Evolutionary conservation across 2,113 vertebrate species (phyloP).

Genomic region (Hippocampus barbouri): DNA sequence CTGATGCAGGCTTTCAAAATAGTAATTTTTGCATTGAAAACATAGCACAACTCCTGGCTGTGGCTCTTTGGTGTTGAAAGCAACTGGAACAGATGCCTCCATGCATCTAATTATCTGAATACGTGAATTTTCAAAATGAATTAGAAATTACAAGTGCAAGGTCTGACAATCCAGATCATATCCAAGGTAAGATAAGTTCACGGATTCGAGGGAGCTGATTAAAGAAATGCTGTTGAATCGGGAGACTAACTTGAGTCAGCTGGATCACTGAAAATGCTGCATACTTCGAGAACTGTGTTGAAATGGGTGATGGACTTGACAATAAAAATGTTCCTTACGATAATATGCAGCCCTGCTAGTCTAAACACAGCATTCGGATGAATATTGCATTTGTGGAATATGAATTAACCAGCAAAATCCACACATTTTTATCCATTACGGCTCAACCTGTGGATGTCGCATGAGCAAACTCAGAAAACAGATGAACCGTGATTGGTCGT

Average conservation of each 20-base stretch:
- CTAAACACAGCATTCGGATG: too few relatives aligned
- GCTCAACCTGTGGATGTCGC: too few relatives aligned
- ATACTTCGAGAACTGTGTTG: background rate
- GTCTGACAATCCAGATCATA: background rate
- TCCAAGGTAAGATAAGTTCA: background rate
- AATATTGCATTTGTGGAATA: too few relatives aligned
- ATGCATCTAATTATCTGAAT: background rate
- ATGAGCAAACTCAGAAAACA: too few relatives aligned
- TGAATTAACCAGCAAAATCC: too few relatives aligned
- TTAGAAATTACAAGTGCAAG: background rate
- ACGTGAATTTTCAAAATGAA: background rate
- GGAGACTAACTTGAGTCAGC: background rate
- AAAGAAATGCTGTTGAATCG: background rate
- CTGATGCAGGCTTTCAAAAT: background rate
- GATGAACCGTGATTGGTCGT: too few relatives aligned
- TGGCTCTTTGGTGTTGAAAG: background rate
- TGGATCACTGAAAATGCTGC: background rate
- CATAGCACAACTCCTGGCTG: background rate
- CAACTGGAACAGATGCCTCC: background rate
- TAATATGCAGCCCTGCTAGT: too few relatives aligned
- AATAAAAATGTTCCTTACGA: too few relatives aligned
- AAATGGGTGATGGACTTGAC: background rate
- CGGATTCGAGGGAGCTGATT: background rate
- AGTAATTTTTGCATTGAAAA: background rate
- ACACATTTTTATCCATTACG: too few relatives aligned